Base-by-base conservation (phyloP, 2,888 invertebrate species). In the Sminthurides aquaticus region DNA sequence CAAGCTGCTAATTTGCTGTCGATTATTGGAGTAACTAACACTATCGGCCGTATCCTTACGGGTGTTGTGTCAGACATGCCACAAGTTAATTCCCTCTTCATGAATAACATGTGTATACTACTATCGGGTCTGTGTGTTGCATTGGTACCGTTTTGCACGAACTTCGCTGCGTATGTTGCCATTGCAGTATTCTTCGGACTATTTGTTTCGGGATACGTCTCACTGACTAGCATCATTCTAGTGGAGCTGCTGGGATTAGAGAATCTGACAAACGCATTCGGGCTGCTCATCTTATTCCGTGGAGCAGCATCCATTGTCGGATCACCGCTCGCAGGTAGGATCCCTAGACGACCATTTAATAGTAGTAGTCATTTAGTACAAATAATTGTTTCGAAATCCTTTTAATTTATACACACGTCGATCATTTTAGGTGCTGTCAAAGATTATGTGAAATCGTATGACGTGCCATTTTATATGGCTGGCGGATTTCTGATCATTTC, bases 251-350 rank as follows among this genome's bases (percentile, higher is more conserved):
- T 99, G 57, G 98, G 98, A 1, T 82, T 99, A 78, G 96, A 97
- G 78, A 91, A 91, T 78, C 81, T 99, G 74, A 98, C 98, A 57
- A 98, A 94, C 79, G 96, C 97, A 57, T 99, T 98, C 80, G 98
- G 98, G 15, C 84, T 98, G 69, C 83, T 99, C 64, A 95, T 97
- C 76, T 81, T 99, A 74, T 94, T 95, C 83, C 87, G 98, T 77
- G 99, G 98, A 58, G 88, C 90, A 49, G 94, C 98, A 3, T 91
- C 94, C 22, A 90, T 96, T 60, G 82, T 94, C 55, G 84, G 84
- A 60, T 80, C 84, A 3, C 84, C 84, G 8, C 75, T 83, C 34
- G 75, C 81, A 57, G 81, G 81, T 74, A 34, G 26, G 49, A 22
- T 43, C 49, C 20, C 18, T 60, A 15, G n/a, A 25, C 29, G 49